A percentile compares a stretch with the other conserved stretches of the same genome.
Conservation (phyloP, 2,113 vertebrate genomes). For the Atlantisia rogersi region DNA sequence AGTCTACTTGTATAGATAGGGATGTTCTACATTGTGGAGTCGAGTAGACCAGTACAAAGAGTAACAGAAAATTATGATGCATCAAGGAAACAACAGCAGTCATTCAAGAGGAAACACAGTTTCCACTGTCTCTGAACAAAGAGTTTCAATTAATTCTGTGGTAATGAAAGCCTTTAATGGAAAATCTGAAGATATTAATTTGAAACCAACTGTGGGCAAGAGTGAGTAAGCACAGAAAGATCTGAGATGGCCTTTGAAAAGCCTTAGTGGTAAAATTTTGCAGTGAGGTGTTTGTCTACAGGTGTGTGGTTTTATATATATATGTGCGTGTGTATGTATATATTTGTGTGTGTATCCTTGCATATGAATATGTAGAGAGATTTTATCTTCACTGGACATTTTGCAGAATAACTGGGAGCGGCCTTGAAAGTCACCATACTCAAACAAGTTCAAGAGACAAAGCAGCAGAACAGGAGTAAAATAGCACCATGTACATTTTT, state of each 20-base stretch:
- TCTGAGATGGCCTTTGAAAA: background rate
- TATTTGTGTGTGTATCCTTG: background rate
- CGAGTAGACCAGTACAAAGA: background rate
- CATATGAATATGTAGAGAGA: background rate
- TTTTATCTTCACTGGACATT: background rate
- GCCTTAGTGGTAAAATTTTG: background rate
- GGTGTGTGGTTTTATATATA: background rate
- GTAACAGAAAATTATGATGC: background rate
- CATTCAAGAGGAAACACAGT: background rate
- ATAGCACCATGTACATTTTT: background rate
- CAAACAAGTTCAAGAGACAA: background rate
- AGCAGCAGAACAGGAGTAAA: background rate
- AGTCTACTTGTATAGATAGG: background rate
- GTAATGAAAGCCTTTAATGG: background rate
- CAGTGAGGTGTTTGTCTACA: background rate
- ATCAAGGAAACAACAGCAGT: background rate
- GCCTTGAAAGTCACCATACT: background rate
- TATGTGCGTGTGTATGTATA: background rate
- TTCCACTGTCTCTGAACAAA: background rate
- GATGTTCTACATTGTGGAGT: background rate
- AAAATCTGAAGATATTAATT: background rate
- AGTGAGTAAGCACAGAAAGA: background rate
- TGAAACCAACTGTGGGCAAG: background rate
- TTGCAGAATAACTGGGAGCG: background rate
- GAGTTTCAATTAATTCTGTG: background rate